Conservation (phyloP, 2,797 vertebrate species). For the Siniperca undulata region DNA sequence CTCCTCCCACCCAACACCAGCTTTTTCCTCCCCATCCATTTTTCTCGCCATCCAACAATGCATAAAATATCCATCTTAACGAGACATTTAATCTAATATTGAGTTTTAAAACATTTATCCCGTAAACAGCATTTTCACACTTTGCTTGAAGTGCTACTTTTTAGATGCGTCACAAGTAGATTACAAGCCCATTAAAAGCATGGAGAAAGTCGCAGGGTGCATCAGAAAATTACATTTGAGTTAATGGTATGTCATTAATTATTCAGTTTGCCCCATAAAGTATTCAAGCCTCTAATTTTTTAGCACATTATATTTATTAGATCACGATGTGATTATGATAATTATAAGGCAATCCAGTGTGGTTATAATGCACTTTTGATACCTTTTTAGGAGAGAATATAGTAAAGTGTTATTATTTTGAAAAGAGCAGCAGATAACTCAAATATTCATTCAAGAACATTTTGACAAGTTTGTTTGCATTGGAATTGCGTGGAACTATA, state of each 20-base stretch:
- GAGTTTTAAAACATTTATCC: slow-evolving; percentile 53
- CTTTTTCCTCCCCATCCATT: slow-evolving; percentile 20
- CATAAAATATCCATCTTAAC: slow-evolving; percentile 36
- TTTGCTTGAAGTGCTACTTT: slow-evolving; percentile 13
- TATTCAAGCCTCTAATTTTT: slow-evolving; percentile 66
- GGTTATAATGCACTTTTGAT: slow-evolving; percentile 53
- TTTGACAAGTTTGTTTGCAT: slow-evolving; percentile 30
- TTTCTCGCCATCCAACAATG: slow-evolving; percentile 9
- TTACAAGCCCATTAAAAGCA: slow-evolving; percentile 44
- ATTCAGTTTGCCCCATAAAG: slow-evolving; percentile 69
- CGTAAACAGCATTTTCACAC: slow-evolving; percentile 31
- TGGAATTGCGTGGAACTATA: slow-evolving; percentile 1
- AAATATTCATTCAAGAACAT: slow-evolving; percentile 27
- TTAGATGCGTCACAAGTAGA: slow-evolving; percentile 34
- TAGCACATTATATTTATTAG: slow-evolving; percentile 76
- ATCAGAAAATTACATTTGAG: slow-evolving; percentile 61
- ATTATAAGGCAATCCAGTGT: slow-evolving; percentile 50
- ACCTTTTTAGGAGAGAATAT: slow-evolving; percentile 38
- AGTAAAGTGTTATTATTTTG: slow-evolving; percentile 35
- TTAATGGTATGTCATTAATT: slow-evolving; percentile 71
- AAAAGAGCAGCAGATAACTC: slow-evolving; percentile 27
- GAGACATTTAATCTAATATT: slow-evolving; percentile 33
- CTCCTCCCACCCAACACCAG: slow-evolving; percentile 19
- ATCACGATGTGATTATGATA: slow-evolving; percentile 70
- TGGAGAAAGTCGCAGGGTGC: slow-evolving; percentile 30